Base-by-base conservation (phyloP, 2,113 vertebrate species). In the Barbus barbus region DNA sequence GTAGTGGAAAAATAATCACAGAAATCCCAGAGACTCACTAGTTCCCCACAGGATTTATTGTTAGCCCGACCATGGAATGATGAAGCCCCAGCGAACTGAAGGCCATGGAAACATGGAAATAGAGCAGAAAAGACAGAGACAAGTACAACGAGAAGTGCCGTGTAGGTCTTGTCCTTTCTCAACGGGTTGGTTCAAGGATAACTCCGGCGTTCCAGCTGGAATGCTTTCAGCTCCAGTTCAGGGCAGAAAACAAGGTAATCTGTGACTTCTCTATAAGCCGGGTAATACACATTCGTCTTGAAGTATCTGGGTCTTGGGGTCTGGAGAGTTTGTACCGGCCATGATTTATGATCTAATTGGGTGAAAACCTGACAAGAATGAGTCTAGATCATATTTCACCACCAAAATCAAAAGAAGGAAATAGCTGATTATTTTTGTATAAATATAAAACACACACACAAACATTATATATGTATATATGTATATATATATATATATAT, bases 11-110 rank as follows among this genome's bases (percentile, higher is more conserved):
- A 61, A 61, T 16, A 74, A 41, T 46, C 3, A 0, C 41, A 46
- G 71, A 46, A 74, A 46, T 61, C n/a, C 53, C 31, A 0, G 20
- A 61, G 53, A 41, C 22, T 60, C 14, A 2, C n/a, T 4, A 75
- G 16, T 53, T 12, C 46, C 76, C 53, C 76, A 41, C 33, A 60
- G 76, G 76, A 78, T 78, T 78, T 58, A 41, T 0, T 1, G 9
- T 58, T 60, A 78, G 76, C 11, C 76, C 2, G 56, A 61, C 18
- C 33, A 22, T 78, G 76, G 76, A 78, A 78, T 78, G 76, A 78
- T 78, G 76, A 78, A 61, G 56, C 33, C 76, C 22, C n/a, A 28
- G 56, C 9, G 13, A 56, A 78, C 51, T 13, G 33, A 61, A 41
- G 56, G 20, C 26, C 46, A 48, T 13, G 48, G 28, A 77, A 61